Evolutionary conservation across 2,888 invertebrate species (phyloP), one percentile per base, ranked within the genome.

Genomic region (Aspidiotus destructor): DNA sequence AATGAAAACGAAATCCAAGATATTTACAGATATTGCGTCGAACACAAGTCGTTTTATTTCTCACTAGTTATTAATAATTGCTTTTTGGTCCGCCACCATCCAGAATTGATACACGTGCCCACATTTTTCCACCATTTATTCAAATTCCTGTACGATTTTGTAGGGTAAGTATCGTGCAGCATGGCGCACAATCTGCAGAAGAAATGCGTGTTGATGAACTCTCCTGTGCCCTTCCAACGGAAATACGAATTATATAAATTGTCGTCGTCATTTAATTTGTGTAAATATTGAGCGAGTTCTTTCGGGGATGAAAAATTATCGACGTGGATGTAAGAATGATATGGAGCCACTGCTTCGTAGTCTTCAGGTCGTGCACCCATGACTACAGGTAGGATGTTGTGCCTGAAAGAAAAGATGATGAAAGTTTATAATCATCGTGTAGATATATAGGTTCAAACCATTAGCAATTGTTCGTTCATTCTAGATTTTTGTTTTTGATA

Each of bases 331-430:
- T 89, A 97, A 6, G 93, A 94, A 74, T 90, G 86, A 76, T 88
- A 86, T 0, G 97, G 97, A 3, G 96, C 90, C 72, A 86, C 85
- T 60, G 88, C 84, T 71, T 86, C 87, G 78, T 97, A 97, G 77
- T 97, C 96, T 70, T 89, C 87, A 0, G 92, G 91, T 60, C 90
- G 85, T 0, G 92, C 96, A 0, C 97, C 96, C 95, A 97, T 95
- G 70, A 94, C 96, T 72, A 97, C 91, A 0, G 96, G 96, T 72
- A 97, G 78, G 58, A 94, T 87, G 77, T 92, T 88, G 74, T 88
- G 86, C 69, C 86, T 87, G 74, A 44, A 71, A 71, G 28, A 28
- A 28, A 28, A 28, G 28, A 28, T 28, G 5, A 28, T 1, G 28
- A 28, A 5, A 28, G 28, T 28, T 28, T 28, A 28, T 3, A 28